Base-by-base conservation (phyloP, 2,797 vertebrate genomes). In the Malacoraja senta region DNA sequence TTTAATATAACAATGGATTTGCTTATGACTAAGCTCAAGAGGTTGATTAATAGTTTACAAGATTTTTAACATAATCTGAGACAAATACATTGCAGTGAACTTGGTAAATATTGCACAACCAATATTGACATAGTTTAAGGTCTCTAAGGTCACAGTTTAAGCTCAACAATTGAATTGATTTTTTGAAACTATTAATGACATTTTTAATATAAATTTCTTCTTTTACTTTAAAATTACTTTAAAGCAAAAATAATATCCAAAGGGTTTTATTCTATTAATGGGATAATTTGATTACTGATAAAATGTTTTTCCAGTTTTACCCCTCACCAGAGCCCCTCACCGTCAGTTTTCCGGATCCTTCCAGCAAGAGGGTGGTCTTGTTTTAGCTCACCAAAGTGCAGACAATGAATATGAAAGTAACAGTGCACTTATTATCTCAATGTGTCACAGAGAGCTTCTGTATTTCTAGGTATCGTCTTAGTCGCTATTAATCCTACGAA, bases 401-500 rank as follows among this genome's bases (percentile, higher is more conserved):
- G 12, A 86, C 4, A 63, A 21, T 10, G 8, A 38, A 74, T 29
- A 26, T 74, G 71, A 29, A 76, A 92, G 17, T 76, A 76, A 17
- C 21, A 74, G 8, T 74, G 35, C 21, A 17, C 1, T 29, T 91
- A 44, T 26, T 74, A 3, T 91, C 44, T 24, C 8, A 3, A 44
- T 8, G 68, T 58, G 71, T 58, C 44, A 74, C 29, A 8, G 38
- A 44, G 71, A 21, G 1, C 9, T 13, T 93, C 58, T 74, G 0
- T 95, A 29, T 95, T 1, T 94, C 93, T 94, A 99, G 99, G 98
- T 35, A 99, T 99, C 0, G 99, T 99, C 12, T 97, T 99, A 90
- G 98, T 99, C 94, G 98, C 98, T 95, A 99, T 99, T 94, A 99
- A 99, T 94, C 99, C 99, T 99, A 99, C 0, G 97, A 98, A 91